phyloP scores from a whole-genome alignment of 2,888 invertebrate species.

The Stenotaenia linearis region DNA sequence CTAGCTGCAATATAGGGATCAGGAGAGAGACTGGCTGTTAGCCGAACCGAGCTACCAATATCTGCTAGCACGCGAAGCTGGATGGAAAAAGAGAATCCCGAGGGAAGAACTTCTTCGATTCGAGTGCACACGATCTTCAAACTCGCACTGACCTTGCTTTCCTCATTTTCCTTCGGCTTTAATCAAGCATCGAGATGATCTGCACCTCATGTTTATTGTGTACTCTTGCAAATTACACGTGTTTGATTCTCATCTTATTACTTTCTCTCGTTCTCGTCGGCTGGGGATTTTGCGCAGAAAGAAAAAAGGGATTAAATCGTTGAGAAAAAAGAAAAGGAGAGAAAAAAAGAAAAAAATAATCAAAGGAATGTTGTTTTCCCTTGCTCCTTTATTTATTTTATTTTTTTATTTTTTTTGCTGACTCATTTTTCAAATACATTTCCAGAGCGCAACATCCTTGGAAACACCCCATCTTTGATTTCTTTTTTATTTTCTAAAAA shows the following conservation, averaged over 20 bases:
- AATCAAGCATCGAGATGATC: constrained; percentile 13
- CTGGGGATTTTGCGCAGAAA: neutral
- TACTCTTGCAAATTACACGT: constrained; percentile 24
- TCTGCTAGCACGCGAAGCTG: constrained; percentile 2
- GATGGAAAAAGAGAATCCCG: constrained; percentile 7
- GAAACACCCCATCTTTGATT: neutral
- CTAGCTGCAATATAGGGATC: neutral
- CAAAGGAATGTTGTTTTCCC: neutral
- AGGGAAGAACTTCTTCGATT: constrained; percentile 7
- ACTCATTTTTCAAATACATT: constrained; percentile 10
- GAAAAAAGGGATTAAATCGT: neutral
- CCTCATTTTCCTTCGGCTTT: constrained; percentile 12
- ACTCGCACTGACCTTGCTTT: neutral
- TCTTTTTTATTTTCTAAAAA: no score
- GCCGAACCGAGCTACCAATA: constrained; percentile 14
- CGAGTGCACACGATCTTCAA: constrained; percentile 17
- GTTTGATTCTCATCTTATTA: constrained; percentile 24
- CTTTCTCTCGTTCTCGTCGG: neutral
- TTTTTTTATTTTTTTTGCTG: neutral
- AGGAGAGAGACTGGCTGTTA: neutral
- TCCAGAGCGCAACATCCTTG: neutral
- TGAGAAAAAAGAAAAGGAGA: neutral
- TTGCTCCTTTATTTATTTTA: neutral
- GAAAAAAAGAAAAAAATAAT: neutral
- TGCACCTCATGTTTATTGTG: constrained; percentile 16